Conservation (phyloP, 2,888 invertebrate species). For the Pristionchus japonicus region DNA sequence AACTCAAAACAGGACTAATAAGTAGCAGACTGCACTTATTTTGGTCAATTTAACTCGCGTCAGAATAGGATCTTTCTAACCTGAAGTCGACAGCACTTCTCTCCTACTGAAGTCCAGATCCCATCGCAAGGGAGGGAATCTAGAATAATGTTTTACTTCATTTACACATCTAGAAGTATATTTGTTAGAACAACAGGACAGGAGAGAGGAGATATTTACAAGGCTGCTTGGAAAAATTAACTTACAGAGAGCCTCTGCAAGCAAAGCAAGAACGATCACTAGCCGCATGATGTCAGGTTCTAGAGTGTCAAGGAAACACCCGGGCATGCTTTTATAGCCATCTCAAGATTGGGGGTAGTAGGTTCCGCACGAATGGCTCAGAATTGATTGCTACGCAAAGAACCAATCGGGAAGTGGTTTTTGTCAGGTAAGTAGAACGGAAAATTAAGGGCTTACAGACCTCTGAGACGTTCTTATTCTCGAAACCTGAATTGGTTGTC, state of each 20-base stretch:
- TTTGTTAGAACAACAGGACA: too few species aligned
- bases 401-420: slow-evolving; percentile 43
- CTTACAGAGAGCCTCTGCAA: not conserved
- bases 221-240: not conserved
- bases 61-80: not conserved
- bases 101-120: not conserved
- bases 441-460: slow-evolving; percentile 14
- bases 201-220: not conserved
- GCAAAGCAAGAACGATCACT: not conserved
- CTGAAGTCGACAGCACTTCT: slow-evolving; percentile 14
- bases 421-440: slow-evolving; percentile 9
- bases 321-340: slow-evolving; percentile 16
- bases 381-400: slow-evolving; percentile 36
- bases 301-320: not conserved
- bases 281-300: not conserved
- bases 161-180: too few species aligned
- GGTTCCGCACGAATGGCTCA: slow-evolving; percentile 11
- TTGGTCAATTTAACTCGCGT: not conserved
- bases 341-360: not conserved
- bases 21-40: too few species aligned
- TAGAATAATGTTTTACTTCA: too few species aligned
- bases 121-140: slow-evolving; percentile 16
- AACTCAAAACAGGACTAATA: too few species aligned
- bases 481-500: slow-evolving; percentile 7
- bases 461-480: not conserved